Evolutionary conservation across 2,797 vertebrate species (phyloP).

Genomic region (Cossypha niveicapilla): DNA sequence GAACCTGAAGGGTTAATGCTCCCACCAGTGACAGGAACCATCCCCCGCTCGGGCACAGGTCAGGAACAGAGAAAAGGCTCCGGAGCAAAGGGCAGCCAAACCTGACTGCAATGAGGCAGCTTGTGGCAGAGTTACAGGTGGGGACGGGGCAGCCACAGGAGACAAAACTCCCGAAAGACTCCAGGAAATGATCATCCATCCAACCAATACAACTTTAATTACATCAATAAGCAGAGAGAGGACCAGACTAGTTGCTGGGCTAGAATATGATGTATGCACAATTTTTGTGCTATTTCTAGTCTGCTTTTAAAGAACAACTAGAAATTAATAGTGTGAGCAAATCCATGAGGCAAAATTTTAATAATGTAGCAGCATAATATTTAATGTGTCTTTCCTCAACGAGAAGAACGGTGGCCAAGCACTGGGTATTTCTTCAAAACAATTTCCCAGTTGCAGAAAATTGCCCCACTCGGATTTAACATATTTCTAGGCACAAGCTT

Average conservation of each 20-base stretch:
- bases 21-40: fast-evolving
- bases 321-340: constrained; percentile 48
- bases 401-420: not conserved
- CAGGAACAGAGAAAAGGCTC: not conserved
- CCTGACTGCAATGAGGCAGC: fast-evolving
- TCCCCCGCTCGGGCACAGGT: fast-evolving
- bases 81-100: fast-evolving
- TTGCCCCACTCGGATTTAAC: not conserved
- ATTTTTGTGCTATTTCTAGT: constrained; percentile 35
- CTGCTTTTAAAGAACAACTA: constrained; percentile 38
- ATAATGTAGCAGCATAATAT: constrained; percentile 18
- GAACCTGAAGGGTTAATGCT: not conserved
- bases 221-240: constrained; percentile 29
- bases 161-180: constrained; percentile 16
- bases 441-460: constrained; percentile 28
- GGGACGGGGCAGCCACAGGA: not conserved
- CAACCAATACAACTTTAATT: constrained; percentile 58
- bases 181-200: constrained; percentile 26
- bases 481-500: not conserved
- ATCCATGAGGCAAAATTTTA: constrained; percentile 13
- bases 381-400: not conserved
- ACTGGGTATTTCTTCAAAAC: not conserved
- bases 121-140: not conserved
- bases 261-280: not conserved
- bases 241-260: constrained; percentile 34